Evolutionary conservation across 2,797 vertebrate genomes (phyloP).

Genomic region (Anableps anableps): DNA sequence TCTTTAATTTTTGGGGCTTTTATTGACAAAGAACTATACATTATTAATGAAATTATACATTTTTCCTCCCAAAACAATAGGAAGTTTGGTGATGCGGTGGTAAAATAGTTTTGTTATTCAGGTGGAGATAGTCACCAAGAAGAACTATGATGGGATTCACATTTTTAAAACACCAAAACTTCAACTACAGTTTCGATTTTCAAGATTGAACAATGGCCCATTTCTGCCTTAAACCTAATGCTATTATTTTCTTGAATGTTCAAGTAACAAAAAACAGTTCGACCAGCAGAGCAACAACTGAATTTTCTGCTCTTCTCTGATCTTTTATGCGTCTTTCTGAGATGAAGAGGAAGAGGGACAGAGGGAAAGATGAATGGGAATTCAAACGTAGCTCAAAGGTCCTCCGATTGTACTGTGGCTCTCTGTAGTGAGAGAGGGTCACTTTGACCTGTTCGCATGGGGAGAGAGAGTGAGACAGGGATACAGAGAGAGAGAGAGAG

Average conservation of each 20-base stretch:
- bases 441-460: constrained; percentile 58
- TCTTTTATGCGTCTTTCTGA: constrained; percentile 67
- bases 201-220: background rate
- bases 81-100: background rate
- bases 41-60: background rate
- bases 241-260: background rate
- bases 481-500: constrained; percentile 8
- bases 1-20: background rate
- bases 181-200: background rate
- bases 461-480: constrained; percentile 15
- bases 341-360: constrained; percentile 57
- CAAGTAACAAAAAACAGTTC: constrained; percentile 9
- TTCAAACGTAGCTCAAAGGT: constrained; percentile 78
- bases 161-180: background rate
- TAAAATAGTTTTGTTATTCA: background rate
- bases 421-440: constrained; percentile 72
- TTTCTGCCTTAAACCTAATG: background rate
- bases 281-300: constrained; percentile 46
- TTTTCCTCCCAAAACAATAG: background rate
- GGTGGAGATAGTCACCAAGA: background rate
- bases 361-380: constrained; percentile 70
- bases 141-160: background rate
- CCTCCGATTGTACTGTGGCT: constrained; percentile 70
- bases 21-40: background rate
- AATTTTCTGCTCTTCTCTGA: constrained; percentile 64